phyloP scores from a whole-genome alignment of 2,113 vertebrate species.

The Ciconia maguari region DNA sequence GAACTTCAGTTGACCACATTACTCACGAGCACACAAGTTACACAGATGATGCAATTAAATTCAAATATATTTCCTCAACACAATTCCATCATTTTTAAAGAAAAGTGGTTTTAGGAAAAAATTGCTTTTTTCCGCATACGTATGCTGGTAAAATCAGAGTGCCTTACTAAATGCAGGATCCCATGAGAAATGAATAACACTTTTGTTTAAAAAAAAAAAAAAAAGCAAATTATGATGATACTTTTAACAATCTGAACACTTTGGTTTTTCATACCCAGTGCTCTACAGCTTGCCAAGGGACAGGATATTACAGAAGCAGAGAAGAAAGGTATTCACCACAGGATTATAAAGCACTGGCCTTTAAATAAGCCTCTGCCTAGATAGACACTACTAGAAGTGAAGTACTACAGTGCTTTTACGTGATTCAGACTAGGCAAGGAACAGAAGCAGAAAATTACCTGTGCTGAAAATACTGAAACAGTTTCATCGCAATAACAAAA shows the following conservation, averaged over 20 bases:
- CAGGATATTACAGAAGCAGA: background rate
- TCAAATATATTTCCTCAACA: background rate
- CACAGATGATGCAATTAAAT: background rate
- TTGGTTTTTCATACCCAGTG: background rate
- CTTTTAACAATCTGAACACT: background rate
- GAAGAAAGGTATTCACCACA: background rate
- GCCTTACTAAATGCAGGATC: background rate
- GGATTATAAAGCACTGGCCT: background rate
- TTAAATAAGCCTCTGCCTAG: background rate
- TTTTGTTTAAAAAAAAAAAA: background rate
- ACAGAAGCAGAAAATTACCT: background rate
- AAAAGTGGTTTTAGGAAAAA: background rate
- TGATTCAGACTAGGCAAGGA: background rate
- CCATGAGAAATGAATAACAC: rapidly evolving
- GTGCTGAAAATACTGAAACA: background rate
- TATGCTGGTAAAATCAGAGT: background rate
- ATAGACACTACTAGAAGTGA: background rate
- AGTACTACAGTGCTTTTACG: background rate
- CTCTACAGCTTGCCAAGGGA: background rate
- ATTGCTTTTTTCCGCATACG: background rate
- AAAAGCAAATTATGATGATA: background rate
- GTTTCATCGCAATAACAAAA: background rate
- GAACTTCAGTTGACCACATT: background rate
- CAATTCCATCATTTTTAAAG: background rate
- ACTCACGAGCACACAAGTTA: background rate